A percentile compares a stretch with the other conserved stretches of the same genome.
These are phyloP conservation scores for Chalcis sispes DNA, from an alignment of 2,888 invertebrate species.

Conservation along the genomic window DNA sequence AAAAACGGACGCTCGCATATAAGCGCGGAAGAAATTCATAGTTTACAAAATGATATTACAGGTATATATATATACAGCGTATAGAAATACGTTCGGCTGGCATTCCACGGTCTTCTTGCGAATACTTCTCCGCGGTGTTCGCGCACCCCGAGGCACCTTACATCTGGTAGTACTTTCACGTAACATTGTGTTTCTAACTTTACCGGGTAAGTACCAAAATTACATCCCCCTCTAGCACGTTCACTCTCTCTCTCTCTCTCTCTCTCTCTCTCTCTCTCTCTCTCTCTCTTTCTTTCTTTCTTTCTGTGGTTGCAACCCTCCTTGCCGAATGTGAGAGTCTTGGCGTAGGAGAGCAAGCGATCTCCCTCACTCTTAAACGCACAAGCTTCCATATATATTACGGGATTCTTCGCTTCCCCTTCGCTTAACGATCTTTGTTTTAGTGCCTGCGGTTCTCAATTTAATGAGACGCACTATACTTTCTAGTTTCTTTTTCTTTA, in stretches of 20 bases:
- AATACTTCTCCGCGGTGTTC: slow-evolving; percentile 60
- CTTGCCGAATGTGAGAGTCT: slow-evolving; percentile 63
- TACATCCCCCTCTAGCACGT: slow-evolving; percentile 65
- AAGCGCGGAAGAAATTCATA: too few species aligned
- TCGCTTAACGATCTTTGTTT: slow-evolving; percentile 71
- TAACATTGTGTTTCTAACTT: slow-evolving; percentile 71
- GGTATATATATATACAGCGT: too few species aligned
- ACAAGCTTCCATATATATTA: slow-evolving; percentile 69
- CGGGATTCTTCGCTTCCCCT: slow-evolving; percentile 66
- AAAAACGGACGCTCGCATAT: too few species aligned
- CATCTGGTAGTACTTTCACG: slow-evolving; percentile 71
- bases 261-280: slow-evolving; percentile 37
- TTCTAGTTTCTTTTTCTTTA: slow-evolving; percentile 52
- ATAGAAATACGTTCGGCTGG: too few species aligned
- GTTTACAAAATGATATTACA: too few species aligned
- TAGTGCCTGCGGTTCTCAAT: slow-evolving; percentile 66
- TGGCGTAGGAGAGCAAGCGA: slow-evolving; percentile 56
- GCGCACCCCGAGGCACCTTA: slow-evolving; percentile 60
- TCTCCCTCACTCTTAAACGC: slow-evolving; percentile 49
- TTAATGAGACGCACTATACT: slow-evolving; percentile 58
- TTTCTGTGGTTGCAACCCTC: slow-evolving; percentile 64
- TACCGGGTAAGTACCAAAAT: slow-evolving; percentile 70
- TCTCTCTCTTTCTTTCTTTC: too few species aligned
- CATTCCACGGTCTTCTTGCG: slow-evolving; percentile 64
- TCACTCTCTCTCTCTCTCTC: background rate